Base-by-base conservation (phyloP, 64 coral and sea anemone genomes). In the Anthopleura sola region DNA sequence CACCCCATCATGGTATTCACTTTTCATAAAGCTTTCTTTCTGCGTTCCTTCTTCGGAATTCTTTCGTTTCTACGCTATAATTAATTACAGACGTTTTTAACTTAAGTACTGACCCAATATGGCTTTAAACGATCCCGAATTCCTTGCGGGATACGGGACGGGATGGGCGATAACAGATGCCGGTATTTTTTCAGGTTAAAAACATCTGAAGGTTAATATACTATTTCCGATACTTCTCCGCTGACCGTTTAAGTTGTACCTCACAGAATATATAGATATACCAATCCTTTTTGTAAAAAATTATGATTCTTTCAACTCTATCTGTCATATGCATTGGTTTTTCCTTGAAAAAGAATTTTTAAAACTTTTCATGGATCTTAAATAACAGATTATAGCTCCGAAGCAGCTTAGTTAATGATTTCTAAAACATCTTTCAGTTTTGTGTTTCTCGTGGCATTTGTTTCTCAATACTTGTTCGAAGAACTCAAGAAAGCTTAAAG, bases 151-250 rank as follows among this genome's bases (percentile, higher is more conserved):
- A 71, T 14, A 32, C 66, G 29, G n/a, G 29, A 34, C 66, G 28
- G n/a, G 29, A 34, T 17, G 29, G 29, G 66, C 29, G 66, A 15
- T 69, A 69, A 69, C n/a, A 69, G 29, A 71, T 34, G 66, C 10
- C 31, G n/a, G 24, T 71, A 28, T 71, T 71, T 32, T 71, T 71
- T 71, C 66, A 71, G 66, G 66, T 71, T 36, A 31, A 71, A 71
- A 34, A 29, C 29, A 71, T 31, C 34, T 32, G n/a, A 71, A 71
- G 66, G 66, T 71, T 71, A 71, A 71, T 71, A 34, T 34, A 3
- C 29, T 29, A 34, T 71, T 71, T 71, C 66, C 13, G n/a, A 71
- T 4, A 62, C 6, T 11, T 62, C 58, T 62, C n/a, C 28, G 66
- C 26, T 71, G 66, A 32, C 66, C 66, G 29, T 28, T 29, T 32